Evolutionary conservation across 2,797 vertebrate genomes (phyloP).

Genomic region (Diglossa cyanea): DNA sequence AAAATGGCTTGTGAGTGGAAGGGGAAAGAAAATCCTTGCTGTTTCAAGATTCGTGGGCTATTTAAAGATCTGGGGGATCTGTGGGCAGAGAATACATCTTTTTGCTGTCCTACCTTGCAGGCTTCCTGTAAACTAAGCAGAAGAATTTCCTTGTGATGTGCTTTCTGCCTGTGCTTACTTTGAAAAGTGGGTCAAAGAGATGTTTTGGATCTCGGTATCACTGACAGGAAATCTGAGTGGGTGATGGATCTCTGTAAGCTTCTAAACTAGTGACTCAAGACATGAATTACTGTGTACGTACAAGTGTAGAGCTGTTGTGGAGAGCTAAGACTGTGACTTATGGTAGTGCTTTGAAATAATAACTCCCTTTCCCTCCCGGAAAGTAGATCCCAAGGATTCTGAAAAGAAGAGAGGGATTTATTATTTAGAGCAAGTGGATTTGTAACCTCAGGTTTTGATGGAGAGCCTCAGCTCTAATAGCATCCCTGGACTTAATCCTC

Average conservation of each 20-base stretch:
- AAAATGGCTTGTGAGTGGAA: not conserved
- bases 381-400: not conserved
- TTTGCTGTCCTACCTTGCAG: not conserved
- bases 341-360: not conserved
- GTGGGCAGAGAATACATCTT: not conserved
- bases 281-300: not conserved
- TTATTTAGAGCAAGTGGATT: not conserved
- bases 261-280: not conserved
- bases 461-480: not conserved
- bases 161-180: not conserved
- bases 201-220: constrained; percentile 13
- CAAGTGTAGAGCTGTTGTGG: not conserved
- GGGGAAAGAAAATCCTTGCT: not conserved
- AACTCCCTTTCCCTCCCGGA: not conserved
- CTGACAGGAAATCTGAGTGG: not conserved
- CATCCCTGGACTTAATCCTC: not conserved
- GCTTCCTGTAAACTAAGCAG: not conserved
- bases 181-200: constrained; percentile 35
- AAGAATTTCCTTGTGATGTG: not conserved
- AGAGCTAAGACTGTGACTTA: not conserved
- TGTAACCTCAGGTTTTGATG: not conserved
- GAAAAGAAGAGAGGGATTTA: not conserved
- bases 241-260: not conserved
- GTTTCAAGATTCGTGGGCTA: not conserved
- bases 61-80: not conserved